Conservation (phyloP, 1,140 invertebrate species). For the Heterodera schachtii region DNA sequence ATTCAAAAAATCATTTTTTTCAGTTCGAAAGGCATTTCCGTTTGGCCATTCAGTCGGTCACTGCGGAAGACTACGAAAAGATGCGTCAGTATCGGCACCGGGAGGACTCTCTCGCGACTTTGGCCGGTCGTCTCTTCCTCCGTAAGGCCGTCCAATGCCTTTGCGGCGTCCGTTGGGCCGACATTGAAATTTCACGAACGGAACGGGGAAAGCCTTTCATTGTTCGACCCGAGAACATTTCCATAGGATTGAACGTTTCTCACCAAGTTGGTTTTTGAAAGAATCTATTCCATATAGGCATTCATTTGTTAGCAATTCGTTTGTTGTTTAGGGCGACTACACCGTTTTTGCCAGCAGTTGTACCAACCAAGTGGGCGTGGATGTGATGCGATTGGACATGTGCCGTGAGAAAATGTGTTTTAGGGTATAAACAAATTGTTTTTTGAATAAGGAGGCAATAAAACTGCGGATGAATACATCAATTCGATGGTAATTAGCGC, state of each 20-base stretch:
- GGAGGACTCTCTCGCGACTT: constrained; percentile 60
- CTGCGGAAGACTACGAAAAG: constrained; percentile 58
- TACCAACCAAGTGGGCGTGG: constrained; percentile 57
- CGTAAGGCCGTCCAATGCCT: constrained; percentile 50
- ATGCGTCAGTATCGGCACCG: constrained; percentile 53
- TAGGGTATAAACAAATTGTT: background rate
- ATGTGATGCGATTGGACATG: constrained; percentile 64
- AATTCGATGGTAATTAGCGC: constrained; percentile 55
- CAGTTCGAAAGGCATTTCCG: constrained; percentile 62
- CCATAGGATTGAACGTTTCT: constrained; percentile 60
- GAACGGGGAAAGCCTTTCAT: constrained; percentile 62
- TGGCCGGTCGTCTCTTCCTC: constrained; percentile 61
- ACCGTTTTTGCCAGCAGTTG: constrained; percentile 64
- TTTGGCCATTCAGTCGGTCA: constrained; percentile 57
- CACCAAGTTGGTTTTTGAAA: constrained; percentile 51
- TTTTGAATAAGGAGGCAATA: constrained; percentile 60
- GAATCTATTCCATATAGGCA: background rate
- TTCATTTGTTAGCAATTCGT: background rate
- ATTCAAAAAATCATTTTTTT: constrained; percentile 7
- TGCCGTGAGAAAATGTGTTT: constrained; percentile 47
- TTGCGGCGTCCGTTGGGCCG: constrained; percentile 53
- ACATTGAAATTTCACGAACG: constrained; percentile 58
- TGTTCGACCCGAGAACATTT: constrained; percentile 41
- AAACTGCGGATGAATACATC: constrained; percentile 65
- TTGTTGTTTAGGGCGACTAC: constrained; percentile 58